Conservation (phyloP, 2,888 invertebrate species). For the Apamea crenata region DNA sequence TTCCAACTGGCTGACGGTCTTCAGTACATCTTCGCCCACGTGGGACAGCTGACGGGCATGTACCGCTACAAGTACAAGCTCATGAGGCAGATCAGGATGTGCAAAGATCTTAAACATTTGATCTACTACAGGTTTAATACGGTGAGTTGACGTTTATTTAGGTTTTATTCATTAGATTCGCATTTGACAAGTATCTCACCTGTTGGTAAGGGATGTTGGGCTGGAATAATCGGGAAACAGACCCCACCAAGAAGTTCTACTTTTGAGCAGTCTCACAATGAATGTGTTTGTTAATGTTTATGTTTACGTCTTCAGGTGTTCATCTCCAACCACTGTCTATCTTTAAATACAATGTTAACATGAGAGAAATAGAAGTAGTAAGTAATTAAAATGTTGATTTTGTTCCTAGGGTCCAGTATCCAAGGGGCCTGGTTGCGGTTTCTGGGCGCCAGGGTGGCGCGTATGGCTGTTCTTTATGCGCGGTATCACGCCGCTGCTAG, state of each 20-base stretch:
- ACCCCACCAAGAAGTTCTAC: background rate
- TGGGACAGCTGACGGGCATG: conserved; percentile 99
- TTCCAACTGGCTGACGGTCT: conserved; percentile 99
- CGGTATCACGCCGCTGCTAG: conserved; percentile 99
- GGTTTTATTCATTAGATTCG: background rate
- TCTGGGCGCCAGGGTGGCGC: conserved; percentile 99
- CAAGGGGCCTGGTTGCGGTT: conserved; percentile 99
- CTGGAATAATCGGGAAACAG: background rate
- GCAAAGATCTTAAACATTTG: conserved; percentile 99
- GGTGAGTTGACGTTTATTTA: conserved; percentile 89
- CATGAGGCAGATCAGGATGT: conserved; percentile 99
- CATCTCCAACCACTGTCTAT: no score
- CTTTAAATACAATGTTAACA: background rate
- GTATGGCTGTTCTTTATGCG: conserved; percentile 99
- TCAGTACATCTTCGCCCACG: conserved; percentile 99
- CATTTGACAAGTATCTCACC: background rate
- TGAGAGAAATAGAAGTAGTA: background rate
- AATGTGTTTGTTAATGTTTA: background rate
- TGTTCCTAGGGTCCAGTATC: conserved; percentile 97
- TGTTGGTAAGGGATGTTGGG: background rate
- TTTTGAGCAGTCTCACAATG: background rate
- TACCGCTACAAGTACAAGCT: conserved; percentile 99
- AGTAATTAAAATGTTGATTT: background rate
- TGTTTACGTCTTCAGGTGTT: background rate
- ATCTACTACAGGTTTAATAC: conserved; percentile 99